Base-by-base conservation (phyloP, 2,888 invertebrate genomes). In the Mythimna pallens region DNA sequence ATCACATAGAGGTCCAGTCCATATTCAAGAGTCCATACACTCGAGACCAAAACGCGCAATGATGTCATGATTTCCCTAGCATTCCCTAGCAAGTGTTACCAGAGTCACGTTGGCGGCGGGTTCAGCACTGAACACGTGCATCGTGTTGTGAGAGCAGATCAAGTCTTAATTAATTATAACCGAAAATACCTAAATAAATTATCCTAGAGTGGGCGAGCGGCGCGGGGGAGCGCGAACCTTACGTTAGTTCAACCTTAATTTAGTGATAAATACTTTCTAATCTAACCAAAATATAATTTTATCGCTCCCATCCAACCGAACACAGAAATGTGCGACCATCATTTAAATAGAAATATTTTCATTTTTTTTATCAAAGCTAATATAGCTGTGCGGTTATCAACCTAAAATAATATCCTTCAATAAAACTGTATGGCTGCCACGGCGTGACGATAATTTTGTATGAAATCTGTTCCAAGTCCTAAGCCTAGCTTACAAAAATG, bases 131-230 rank as follows among this genome's bases (percentile, higher is more conserved):
- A 50, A 34, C 55, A 40, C 80, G 65, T 55, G 67, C 67, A 1
- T 17, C 36, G 4, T 12, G 40, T 47, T 43, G 17, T 63, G 58
- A 36, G 75, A 75, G 67, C 87, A 83, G 74, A 87, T 88, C 89
- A 91, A 69, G 86, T 90, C 93, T 93, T 93, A 93, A 87, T 90
- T 91, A 90, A 89, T 84, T 90, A 88, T 61, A 90, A 86, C 83
- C 81, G 82, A 87, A 88, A 82, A 85, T 83, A 89, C 91, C 88
- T 89, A 89, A 85, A 83, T 89, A 87, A 83, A 84, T 84, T 87
- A 90, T 79, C 66, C 85, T 88, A 89, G 71, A 70, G 78, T 82
- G 78, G 80, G 82, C 73, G 80, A 55, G 86, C 79, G 85, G 69
- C 79, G 84, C 81, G 80, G 74, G 80, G 74, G 75, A 79, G 65